Evolutionary conservation across 2,888 invertebrate species (phyloP), one percentile per base, ranked within the genome.

Genomic region (Asteroscopus sphinx): DNA sequence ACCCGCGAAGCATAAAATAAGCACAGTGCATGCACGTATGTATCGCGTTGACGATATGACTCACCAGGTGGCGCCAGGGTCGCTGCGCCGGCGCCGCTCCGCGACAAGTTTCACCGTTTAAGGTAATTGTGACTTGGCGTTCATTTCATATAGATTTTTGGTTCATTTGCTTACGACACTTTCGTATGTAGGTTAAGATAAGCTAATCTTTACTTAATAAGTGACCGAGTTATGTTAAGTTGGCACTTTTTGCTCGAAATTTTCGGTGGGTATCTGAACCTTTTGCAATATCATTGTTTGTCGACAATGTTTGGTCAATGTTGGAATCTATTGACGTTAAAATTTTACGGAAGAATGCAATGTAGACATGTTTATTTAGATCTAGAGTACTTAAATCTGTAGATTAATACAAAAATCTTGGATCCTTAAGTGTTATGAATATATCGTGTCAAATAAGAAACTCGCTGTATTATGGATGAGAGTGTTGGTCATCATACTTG

Each of bases 11-110:
- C 48, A 45, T 49, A 54, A 44, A 64, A 42, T 13, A 17, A 32
- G 17, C 32, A 35, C 44, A 13, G 28, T 52, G 52, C 37, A 67
- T 45, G 67, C 48, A 57, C 62, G 49, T 62, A 62, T 48, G 56
- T 40, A 17, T 12, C 59, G 13, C 17, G 16, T 15, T 44, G 47
- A 21, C 16, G n/a, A 21, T 4, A 59, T 84, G 83, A 82, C 56
- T 83, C 84, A 83, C 74, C 63, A 68, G 73, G 71, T 65, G 82
- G 81, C 83, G 83, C 81, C 82, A 66, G 73, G 2, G 42, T 51
- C 66, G 45, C 57, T 57, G 51, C 44, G 60, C 58, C 45, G 53
- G 61, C 66, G 59, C 57, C 65, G 48, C 35, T 33, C 28, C 37
- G 57, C 67, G 73, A 70, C 76, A 68, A 75, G 73, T 75, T 75